A percentile compares a stretch with the other conserved stretches of the same genome.
Evolutionary conservation across 2,888 invertebrate species (phyloP).

Genomic region (Furcula furcula): DNA sequence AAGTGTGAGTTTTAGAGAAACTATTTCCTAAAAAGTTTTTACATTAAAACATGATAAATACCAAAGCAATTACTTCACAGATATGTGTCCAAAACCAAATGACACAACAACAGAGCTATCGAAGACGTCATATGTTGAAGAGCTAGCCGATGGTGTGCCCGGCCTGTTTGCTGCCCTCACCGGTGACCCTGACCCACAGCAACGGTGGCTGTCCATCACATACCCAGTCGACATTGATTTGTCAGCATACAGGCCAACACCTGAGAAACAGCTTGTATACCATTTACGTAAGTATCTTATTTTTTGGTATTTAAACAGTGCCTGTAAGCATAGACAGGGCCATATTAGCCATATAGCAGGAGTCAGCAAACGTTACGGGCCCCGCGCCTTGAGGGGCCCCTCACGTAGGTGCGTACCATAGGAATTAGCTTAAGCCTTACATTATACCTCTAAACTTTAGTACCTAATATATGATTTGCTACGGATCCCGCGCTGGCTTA

Average conservation of each 20-base stretch:
- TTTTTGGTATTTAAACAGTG: no score
- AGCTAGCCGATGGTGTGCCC: constrained; percentile 90
- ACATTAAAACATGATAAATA: neutral
- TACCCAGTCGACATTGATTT: constrained; percentile 89
- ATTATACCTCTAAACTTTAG: no score
- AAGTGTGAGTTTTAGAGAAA: no score
- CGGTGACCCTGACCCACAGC: constrained; percentile 87
- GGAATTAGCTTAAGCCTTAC: no score
- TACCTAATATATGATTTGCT: no score
- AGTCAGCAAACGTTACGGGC: no score
- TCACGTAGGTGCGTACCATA: no score
- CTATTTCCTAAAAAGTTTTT: no score
- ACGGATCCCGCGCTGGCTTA: no score
- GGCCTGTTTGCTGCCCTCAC: constrained; percentile 92
- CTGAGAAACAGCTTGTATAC: constrained; percentile 86
- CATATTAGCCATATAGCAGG: no score
- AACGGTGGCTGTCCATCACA: constrained; percentile 92
- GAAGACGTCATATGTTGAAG: constrained; percentile 92
- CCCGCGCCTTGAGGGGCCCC: no score
- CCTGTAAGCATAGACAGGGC: no score
- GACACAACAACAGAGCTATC: constrained; percentile 88
- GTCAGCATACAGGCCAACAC: constrained; percentile 83
- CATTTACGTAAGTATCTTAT: constrained; percentile 84
- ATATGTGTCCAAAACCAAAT: constrained; percentile 94
- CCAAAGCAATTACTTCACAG: constrained; percentile 82